Evolutionary conservation across 2,797 vertebrate species (phyloP).

Genomic region (Macrochelys suwanniensis): DNA sequence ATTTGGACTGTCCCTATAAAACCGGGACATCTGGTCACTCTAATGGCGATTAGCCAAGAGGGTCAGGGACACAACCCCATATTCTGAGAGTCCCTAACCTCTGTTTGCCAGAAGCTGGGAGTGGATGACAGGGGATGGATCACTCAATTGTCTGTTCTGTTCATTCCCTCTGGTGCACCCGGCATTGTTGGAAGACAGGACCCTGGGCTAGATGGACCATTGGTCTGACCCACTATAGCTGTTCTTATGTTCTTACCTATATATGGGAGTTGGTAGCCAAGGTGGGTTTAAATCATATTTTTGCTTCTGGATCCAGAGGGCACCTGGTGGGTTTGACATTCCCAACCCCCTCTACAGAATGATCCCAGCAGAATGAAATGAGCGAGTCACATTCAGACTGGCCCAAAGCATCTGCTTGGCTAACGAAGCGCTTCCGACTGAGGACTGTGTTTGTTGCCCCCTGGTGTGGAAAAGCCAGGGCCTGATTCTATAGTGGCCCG

Average conservation of each 20-base stretch:
- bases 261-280: constrained; percentile 69
- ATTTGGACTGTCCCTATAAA: too few species aligned
- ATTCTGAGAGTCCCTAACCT: too few species aligned
- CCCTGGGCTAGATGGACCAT: too few species aligned
- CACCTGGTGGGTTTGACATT: not conserved
- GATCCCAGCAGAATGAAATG: not conserved
- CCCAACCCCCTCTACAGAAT: not conserved
- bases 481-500: fast-evolving
- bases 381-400: not conserved
- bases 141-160: too few species aligned
- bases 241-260: constrained; percentile 49
- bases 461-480: not conserved
- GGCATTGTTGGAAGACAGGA: too few species aligned
- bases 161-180: too few species aligned
- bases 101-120: too few species aligned
- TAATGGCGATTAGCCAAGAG: too few species aligned
- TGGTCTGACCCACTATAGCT: too few species aligned
- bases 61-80: too few species aligned
- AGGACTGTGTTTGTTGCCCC: not conserved
- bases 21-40: too few species aligned
- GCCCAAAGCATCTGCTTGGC: not conserved
- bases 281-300: constrained; percentile 51
- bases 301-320: constrained; percentile 4
- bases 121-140: too few species aligned
- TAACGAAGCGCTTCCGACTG: not conserved